Evolutionary conservation across 2,113 vertebrate genomes (phyloP), one percentile per base, ranked within the genome.

Genomic region (Muntiacus muntjak): DNA sequence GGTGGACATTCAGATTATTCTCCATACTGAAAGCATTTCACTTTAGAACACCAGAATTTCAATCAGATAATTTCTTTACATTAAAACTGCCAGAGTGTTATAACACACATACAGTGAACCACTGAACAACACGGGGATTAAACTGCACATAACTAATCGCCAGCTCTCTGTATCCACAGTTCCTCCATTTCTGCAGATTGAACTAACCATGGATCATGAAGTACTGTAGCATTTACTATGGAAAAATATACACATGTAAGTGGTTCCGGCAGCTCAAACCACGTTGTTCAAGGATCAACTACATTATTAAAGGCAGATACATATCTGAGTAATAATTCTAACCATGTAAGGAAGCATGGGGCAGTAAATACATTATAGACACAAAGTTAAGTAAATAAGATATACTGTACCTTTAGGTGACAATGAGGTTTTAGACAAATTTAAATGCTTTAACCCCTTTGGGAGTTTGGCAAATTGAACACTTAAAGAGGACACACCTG

Each of bases 341-440:
- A 82, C 33, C 58, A 62, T 25, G 52, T 60, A 50, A 64, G 16
- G 40, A 4, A 83, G 52, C 16, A 86, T 2, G 6, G 36, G 7
- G 16, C 6, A 58, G 17, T 52, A 85, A 26, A 30, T 76, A 45
- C 3, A n/a, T 3, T 2, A 78, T 1, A 58, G 45, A 79, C 12
- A 58, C 2, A 52, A 43, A 76, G 23, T 76, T 52, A 82, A 93
- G 36, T 26, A 86, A 79, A 40, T 6, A 40, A 85, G 17, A 36
- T 1, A 71, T 90, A 97, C 96, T 64, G 64, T 99, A 99, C 99
- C 99, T 99, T 99, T 99, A 98, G 99, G 99, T 97, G 99, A 99
- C 96, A 99, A 96, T 97, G 99, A 99, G 98, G 99, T 99, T 99
- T 99, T 99, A 58, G 99, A 99, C 96, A 99, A 99, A 98, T 99